Conservation (phyloP, 2,888 invertebrate species). For the Tupiocoris notatus region DNA sequence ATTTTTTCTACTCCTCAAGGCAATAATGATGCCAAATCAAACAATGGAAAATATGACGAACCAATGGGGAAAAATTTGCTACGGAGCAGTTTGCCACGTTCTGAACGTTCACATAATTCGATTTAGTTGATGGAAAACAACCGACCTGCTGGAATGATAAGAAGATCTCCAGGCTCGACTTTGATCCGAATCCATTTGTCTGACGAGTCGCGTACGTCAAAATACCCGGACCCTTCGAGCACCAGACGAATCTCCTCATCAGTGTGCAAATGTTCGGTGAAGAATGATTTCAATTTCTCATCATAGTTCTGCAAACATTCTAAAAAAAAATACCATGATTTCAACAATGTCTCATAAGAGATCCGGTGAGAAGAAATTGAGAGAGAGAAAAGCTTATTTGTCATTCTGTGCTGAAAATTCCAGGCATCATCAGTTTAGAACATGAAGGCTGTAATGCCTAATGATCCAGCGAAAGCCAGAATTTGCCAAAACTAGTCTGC, state of each 20-base stretch:
- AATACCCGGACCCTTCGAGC: slow-evolving; percentile 88
- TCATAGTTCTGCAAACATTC: slow-evolving; percentile 79
- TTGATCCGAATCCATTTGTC: slow-evolving; percentile 93
- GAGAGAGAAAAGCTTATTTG: not conserved
- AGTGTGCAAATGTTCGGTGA: slow-evolving; percentile 87
- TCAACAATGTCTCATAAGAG: not conserved
- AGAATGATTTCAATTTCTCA: slow-evolving; percentile 83
- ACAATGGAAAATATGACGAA: too few species aligned
- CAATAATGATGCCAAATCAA: too few species aligned
- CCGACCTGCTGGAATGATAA: slow-evolving; percentile 76
- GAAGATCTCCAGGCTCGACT: slow-evolving; percentile 80
- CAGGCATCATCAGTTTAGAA: not conserved
- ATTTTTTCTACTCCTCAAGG: too few species aligned
- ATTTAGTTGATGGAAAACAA: too few species aligned
- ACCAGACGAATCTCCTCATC: slow-evolving; percentile 95
- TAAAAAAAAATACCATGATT: not conserved
- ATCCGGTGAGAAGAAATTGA: not conserved
- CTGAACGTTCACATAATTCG: too few species aligned
- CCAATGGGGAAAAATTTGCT: too few species aligned
- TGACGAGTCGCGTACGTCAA: slow-evolving; percentile 81
- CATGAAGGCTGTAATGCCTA: too few species aligned
- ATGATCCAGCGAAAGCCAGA: too few species aligned
- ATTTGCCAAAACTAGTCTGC: too few species aligned
- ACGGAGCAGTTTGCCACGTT: too few species aligned
- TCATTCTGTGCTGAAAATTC: not conserved